Conservation (phyloP, 1,140 invertebrate species). For the Bicyclus anynana region DNA sequence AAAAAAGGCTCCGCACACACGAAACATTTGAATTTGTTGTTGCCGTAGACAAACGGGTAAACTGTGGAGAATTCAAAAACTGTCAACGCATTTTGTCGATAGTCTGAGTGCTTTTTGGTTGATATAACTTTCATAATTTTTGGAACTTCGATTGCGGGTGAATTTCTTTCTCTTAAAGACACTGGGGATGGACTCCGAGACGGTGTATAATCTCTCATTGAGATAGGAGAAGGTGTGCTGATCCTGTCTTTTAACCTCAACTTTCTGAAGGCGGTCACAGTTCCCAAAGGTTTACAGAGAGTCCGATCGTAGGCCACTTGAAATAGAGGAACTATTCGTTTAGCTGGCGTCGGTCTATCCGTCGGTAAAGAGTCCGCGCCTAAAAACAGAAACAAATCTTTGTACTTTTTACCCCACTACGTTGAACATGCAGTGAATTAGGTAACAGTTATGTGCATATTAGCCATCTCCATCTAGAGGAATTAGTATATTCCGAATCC, state of each 20-base stretch:
- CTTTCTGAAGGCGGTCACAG: slow-evolving; percentile 50
- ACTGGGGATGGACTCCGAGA: slow-evolving; percentile 46
- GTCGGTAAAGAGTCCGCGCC: slow-evolving; percentile 41
- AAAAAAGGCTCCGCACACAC: slow-evolving; percentile 57
- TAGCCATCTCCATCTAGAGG: slow-evolving; percentile 9
- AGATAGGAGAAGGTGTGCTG: slow-evolving; percentile 5
- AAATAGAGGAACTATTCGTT: slow-evolving; percentile 69
- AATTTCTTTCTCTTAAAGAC: neutral
- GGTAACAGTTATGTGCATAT: slow-evolving; percentile 20
- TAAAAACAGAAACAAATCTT: slow-evolving; percentile 65
- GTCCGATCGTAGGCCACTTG: slow-evolving; percentile 66
- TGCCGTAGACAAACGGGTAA: slow-evolving; percentile 62
- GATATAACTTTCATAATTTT: neutral
- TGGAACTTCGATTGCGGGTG: slow-evolving; percentile 19
- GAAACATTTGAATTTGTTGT: slow-evolving; percentile 69
- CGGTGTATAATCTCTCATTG: slow-evolving; percentile 27
- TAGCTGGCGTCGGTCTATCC: slow-evolving; percentile 62
- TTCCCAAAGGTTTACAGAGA: slow-evolving; percentile 61
- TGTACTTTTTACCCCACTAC: slow-evolving; percentile 19
- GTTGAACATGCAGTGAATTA: slow-evolving; percentile 26
- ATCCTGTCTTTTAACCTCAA: slow-evolving; percentile 28
- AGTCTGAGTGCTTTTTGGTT: slow-evolving; percentile 40
- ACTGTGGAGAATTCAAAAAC: slow-evolving; percentile 62
- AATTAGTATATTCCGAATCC: neutral
- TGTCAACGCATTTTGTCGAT: slow-evolving; percentile 54